Base-by-base conservation (phyloP, 2,113 vertebrate genomes). In the Leucopsar rothschildi region DNA sequence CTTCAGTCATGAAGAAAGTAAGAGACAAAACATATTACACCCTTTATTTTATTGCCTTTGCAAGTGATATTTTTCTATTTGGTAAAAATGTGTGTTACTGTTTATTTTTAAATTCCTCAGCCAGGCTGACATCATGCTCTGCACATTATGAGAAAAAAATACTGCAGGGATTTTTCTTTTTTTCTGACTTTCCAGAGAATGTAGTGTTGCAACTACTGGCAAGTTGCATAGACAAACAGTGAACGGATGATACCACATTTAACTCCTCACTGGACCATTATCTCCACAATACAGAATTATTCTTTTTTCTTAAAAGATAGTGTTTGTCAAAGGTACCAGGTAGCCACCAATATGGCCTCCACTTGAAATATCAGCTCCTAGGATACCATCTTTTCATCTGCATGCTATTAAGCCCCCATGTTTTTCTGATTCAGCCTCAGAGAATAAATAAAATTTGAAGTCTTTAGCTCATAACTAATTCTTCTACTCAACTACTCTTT, bases 91-190 rank as follows among this genome's bases (percentile, higher is more conserved):
- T 70, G 81, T 91, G n/a, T 68, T 93, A 81, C 59, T 96, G 77
- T 93, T 95, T 96, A 86, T 96, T 96, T 95, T 86, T 61, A 56
- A 88, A 94, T 91, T 93, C 82, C 63, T 90, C 59, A 89, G 87
- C 87, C 78, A 90, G 76, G 44, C 64, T 96, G 92, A 96, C 88
- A 86, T 94, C 91, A 92, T 90, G 68, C 75, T 92, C 31, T 90
- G 37, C 82, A 93, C 52, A 88, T 79, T 85, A 92, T 40, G 37
- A 96, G 86, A 87, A 86, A 94, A 95, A 93, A 96, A 47, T 59
- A 91, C 82, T 82, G 80, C 64, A 87, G 44, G 29, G 66, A 88
- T 70, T 84, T 94, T 92, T 87, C 11, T 21, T 92, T 60, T 73
- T 68, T 29, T 29, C 37, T 63, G 56, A 55, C 63, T 94, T 95